Evolutionary conservation across 2,797 vertebrate genomes (phyloP), one percentile per base, ranked within the genome.

Genomic region (Notolabrus celidotus): DNA sequence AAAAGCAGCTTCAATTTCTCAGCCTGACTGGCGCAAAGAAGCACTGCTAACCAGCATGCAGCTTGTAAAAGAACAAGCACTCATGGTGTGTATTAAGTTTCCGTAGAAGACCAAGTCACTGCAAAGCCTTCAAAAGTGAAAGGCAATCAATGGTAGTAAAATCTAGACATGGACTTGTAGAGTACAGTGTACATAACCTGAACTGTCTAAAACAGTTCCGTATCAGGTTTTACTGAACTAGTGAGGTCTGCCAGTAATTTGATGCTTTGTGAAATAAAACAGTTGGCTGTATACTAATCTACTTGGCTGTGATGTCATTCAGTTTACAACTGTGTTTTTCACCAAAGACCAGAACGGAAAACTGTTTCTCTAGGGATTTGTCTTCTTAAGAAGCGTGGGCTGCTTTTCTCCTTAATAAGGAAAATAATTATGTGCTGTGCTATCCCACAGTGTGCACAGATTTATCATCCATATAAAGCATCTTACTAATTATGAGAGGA

Each of bases 31-130:
- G 54, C 78, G 19, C 34, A 31, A 45, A 6, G 47, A 39, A 34
- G 55, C 49, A 7, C 9, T 14, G 2, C 59, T 59, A 61, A 84
- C 56, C 50, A 57, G 67, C 64, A 34, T 59, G 55, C 23, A 66
- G 77, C 77, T 86, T 74, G 80, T 85, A 67, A 87, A 86, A 81
- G 63, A 82, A 19, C 79, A 80, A 84, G 67, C 74, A 57, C 61
- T 71, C 43, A n/a, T 33, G 22, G 51, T 73, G 56, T 71, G 7
- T 73, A 77, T 74, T 62, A 70, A 74, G 73, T 71, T 53, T 68
- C 49, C 63, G 65, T 49, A 45, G 61, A 64, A 49, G 64, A 52
- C 15, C 25, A 23, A 56, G 31, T 38, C 19, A 52, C 11, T 47
- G 62, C 66, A 77, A 71, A 64, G 66, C 72, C 74, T 54, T 45